Percentiles rank a stretch among this genome's conserved stretches.
These are phyloP conservation scores for Argyresthia albistria DNA, from an alignment of 2,888 invertebrate genomes.

Conservation along the genomic window DNA sequence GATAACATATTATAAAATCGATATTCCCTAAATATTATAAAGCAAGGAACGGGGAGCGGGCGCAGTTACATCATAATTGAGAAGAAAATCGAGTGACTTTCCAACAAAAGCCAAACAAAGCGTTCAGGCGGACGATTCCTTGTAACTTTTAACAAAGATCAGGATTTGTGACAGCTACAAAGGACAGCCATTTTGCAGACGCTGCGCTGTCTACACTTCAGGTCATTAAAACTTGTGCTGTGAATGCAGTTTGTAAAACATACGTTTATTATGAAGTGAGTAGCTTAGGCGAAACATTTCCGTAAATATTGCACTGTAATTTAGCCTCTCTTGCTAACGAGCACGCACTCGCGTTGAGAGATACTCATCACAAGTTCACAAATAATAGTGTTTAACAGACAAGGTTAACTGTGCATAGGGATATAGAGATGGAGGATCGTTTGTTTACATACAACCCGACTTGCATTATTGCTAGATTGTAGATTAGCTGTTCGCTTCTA, in stretches of 20 bases:
- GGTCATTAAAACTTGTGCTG: background rate
- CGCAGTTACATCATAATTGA: background rate
- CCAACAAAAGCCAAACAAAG: background rate
- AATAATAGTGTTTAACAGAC: slow-evolving; percentile 31
- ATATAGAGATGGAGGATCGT: too few relatives aligned
- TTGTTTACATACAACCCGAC: too few relatives aligned
- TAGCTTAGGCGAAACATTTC: slow-evolving; percentile 7
- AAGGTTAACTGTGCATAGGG: too few relatives aligned
- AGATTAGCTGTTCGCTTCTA: too few relatives aligned
- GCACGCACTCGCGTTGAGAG: slow-evolving; percentile 47
- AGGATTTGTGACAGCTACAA: background rate
- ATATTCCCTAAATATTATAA: too few relatives aligned
- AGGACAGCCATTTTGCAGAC: background rate
- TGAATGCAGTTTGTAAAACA: background rate
- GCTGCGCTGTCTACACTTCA: background rate
- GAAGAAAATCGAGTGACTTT: background rate
- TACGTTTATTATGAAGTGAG: slow-evolving; percentile 18
- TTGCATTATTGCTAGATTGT: too few relatives aligned
- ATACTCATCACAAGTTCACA: slow-evolving; percentile 17
- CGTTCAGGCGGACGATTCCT: background rate
- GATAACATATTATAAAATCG: too few relatives aligned
- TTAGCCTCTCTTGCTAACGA: slow-evolving; percentile 60
- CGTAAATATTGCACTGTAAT: slow-evolving; percentile 33
- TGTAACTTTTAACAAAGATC: slow-evolving; percentile 4
- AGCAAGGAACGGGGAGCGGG: background rate